phyloP scores from a whole-genome alignment of 2,797 vertebrate genomes.

The Muraenolepis orangiensis region DNA sequence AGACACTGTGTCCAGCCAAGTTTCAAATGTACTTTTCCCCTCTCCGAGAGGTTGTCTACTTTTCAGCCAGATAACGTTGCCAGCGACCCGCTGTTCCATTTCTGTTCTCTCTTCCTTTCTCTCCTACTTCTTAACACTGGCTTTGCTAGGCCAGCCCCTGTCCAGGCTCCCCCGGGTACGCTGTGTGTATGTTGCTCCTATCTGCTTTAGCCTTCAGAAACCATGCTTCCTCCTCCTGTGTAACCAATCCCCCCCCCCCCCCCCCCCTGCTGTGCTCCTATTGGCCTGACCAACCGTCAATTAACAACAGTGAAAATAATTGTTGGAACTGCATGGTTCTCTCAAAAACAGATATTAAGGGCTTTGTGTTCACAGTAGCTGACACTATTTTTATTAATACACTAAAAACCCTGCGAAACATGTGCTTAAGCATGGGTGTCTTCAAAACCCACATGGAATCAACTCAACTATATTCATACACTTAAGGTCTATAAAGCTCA shows the following conservation, averaged over 20 bases:
- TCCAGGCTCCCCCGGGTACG: slow-evolving; percentile 48
- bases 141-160: slow-evolving; percentile 42
- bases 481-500: too few species aligned
- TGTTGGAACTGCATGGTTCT: slow-evolving; percentile 39
- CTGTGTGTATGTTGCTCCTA: slow-evolving; percentile 67
- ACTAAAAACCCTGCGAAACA: too few species aligned
- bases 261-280: slow-evolving; percentile 50
- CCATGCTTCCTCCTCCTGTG: slow-evolving; percentile 53
- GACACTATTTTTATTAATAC: too few species aligned
- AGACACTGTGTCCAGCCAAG: not conserved
- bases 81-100: slow-evolving; percentile 57
- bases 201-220: slow-evolving; percentile 24
- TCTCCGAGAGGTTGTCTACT: slow-evolving; percentile 70
- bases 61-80: slow-evolving; percentile 78
- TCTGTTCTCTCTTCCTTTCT: slow-evolving; percentile 41
- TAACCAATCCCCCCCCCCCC: slow-evolving; percentile 57
- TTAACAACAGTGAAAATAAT: slow-evolving; percentile 40
- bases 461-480: too few species aligned
- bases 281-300: slow-evolving; percentile 47
- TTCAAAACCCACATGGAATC: too few species aligned
- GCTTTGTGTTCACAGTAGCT: too few species aligned
- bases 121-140: slow-evolving; percentile 59
- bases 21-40: slow-evolving; percentile 7
- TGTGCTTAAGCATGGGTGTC: too few species aligned
- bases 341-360: not conserved